A percentile compares a stretch with the other conserved stretches of the same genome.
Conservation (phyloP, 1,140 invertebrate genomes). For the Lepidurus apus region DNA sequence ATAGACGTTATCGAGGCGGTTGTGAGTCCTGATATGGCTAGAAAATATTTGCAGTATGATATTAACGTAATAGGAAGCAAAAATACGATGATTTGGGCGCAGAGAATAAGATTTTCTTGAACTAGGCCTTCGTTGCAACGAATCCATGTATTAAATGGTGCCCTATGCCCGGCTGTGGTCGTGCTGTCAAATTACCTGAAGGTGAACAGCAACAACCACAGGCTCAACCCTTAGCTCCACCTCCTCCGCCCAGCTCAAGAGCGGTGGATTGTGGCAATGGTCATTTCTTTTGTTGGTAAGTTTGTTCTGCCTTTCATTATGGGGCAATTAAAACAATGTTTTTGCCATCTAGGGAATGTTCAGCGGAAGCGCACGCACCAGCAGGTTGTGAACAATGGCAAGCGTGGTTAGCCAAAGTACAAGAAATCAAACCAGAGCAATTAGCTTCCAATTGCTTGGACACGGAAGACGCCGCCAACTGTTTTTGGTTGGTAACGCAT, state of each 20-base stretch:
- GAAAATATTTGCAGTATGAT: conserved; percentile 64
- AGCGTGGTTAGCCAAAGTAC: conserved; percentile 59
- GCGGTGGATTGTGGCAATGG: conserved; percentile 68
- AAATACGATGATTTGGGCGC: conserved; percentile 48
- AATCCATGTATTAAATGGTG: conserved; percentile 70
- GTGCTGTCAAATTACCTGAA: conserved; percentile 61
- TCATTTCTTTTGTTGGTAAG: conserved; percentile 67
- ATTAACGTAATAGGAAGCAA: conserved; percentile 49
- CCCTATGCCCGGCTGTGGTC: conserved; percentile 61
- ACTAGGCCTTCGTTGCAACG: conserved; percentile 61
- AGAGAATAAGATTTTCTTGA: not conserved
- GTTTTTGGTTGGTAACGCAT: conserved; percentile 65
- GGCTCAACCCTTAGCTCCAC: conserved; percentile 35
- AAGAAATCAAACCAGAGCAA: conserved; percentile 60
- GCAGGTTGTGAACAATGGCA: conserved; percentile 61
- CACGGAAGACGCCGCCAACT: conserved; percentile 63
- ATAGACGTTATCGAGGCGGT: conserved; percentile 62
- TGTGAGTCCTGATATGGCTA: conserved; percentile 59
- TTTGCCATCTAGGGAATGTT: conserved; percentile 46
- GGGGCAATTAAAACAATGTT: not conserved
- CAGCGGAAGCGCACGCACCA: conserved; percentile 65
- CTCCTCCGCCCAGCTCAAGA: conserved; percentile 51
- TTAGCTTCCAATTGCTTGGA: conserved; percentile 52
- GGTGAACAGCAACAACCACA: conserved; percentile 45
- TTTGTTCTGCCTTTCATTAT: not conserved